Evolutionary conservation across 2,888 invertebrate genomes (phyloP), one percentile per base, ranked within the genome.

Genomic region (Dryobota labecula): DNA sequence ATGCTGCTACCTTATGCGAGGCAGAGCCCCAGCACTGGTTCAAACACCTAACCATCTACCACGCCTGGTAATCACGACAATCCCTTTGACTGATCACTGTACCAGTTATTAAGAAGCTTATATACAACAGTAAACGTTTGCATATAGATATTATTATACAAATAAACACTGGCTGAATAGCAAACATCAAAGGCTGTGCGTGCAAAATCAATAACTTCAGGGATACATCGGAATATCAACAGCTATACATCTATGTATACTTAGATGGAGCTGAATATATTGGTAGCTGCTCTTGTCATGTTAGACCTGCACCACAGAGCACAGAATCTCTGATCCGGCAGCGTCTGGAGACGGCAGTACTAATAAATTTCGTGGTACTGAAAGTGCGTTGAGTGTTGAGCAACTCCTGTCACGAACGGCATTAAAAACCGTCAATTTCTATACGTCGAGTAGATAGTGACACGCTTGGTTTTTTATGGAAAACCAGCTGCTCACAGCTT

Each of bases 151-250:
- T 43, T 60, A 61, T 38, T 24, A 41, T 60, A n/a, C 18, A 18
- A 24, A 58, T 43, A 65, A 24, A 24, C 30, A 41, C 41, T 9
- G 11, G 11, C n/a, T 30, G 60, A 30, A 30, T 7, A 30, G 3
- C 30, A 30, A 41, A 41, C n/a, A 41, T 11, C 58, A 41, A 58
- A n/a, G 30, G 15, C n/a, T 4, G 49, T 24, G 15, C 1, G 11
- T n/a, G 30, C 30, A 58, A 30, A 33, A 65, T 60, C 61, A 13
- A 65, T 65, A 60, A 33, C 4, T 11, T 15, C 38, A n/a, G 9
- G 9, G 27, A 11, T 30, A 41, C 30, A 18, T 38, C 7, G 2
- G 20, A 64, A 61, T 33, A 47, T 33, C 18, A 33, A 47, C 9
- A 3, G 54, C 11, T n/a, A 5, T 11, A 24, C 11, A 13, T 24